Evolutionary conservation across 2,888 invertebrate genomes (phyloP).

Genomic region (Neoaliturus tenellus): DNA sequence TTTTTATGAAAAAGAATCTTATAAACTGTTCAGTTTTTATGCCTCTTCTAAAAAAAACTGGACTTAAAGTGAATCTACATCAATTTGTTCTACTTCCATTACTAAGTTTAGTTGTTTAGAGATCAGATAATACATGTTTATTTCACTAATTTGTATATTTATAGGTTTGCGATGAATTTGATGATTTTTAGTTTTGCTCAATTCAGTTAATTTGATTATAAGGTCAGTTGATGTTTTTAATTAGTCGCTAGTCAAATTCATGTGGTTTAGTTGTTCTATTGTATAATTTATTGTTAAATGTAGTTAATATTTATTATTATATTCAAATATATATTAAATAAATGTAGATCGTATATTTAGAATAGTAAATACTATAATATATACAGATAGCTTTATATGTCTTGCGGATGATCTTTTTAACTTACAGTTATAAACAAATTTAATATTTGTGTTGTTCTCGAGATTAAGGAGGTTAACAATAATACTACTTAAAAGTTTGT

Average conservation of each 20-base stretch:
- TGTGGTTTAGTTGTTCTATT: conserved; percentile 20
- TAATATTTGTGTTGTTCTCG: conserved; percentile 9
- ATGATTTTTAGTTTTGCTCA: too few species aligned
- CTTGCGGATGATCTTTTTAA: conserved; percentile 42
- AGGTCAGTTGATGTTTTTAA: neutral
- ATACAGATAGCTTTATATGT: conserved; percentile 49
- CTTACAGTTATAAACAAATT: neutral
- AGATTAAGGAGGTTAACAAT: conserved; percentile 9
- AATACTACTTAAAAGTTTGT: neutral
- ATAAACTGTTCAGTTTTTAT: neutral
- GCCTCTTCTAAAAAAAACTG: neutral
- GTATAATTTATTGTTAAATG: conserved; percentile 47
- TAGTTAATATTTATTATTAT: conserved; percentile 51
- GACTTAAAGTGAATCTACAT: neutral
- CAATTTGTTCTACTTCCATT: neutral
- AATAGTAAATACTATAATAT: conserved; percentile 44
- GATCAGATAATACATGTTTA: too few species aligned
- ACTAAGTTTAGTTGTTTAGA: neutral
- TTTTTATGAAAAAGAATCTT: conserved; percentile 14
- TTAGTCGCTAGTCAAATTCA: neutral
- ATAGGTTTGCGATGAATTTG: too few species aligned
- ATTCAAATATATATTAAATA: conserved; percentile 50
- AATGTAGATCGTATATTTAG: conserved; percentile 41
- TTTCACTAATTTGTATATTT: too few species aligned
- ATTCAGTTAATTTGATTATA: neutral